Evolutionary conservation across 2,888 invertebrate genomes (phyloP).

Genomic region (Metellina segmentata): DNA sequence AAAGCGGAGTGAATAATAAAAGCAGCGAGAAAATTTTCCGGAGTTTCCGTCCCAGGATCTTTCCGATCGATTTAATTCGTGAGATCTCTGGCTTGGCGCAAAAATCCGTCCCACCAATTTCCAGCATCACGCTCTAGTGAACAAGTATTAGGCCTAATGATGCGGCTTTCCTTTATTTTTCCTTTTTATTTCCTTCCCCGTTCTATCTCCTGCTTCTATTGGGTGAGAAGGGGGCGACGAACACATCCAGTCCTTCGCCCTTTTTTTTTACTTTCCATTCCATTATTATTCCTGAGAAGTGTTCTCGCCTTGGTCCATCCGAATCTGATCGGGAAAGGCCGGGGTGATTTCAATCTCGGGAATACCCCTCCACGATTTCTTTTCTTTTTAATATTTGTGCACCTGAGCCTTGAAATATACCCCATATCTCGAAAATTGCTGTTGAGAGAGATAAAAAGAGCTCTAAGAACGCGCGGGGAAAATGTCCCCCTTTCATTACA

Average conservation of each 20-base stretch:
- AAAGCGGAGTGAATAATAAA: conserved; percentile 38
- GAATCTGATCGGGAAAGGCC: not conserved
- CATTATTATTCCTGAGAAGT: not conserved
- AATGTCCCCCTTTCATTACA: not conserved
- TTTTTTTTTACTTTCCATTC: not conserved
- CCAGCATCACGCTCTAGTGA: conserved; percentile 44
- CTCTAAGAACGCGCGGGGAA: not conserved
- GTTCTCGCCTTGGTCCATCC: not conserved
- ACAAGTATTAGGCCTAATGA: conserved; percentile 67
- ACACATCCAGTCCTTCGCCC: not conserved
- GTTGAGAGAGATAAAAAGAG: not conserved
- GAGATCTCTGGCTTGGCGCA: conserved; percentile 34
- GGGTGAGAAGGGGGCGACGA: not conserved
- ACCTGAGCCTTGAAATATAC: not conserved
- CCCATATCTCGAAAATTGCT: not conserved
- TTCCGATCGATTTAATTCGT: conserved; percentile 63
- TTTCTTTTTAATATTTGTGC: not conserved
- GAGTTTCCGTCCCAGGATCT: conserved; percentile 41
- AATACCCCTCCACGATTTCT: not conserved
- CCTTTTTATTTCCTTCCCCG: conserved; percentile 5
- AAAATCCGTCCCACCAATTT: conserved; percentile 65
- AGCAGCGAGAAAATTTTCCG: conserved; percentile 35
- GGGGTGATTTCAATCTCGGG: not conserved
- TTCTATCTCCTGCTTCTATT: not conserved
- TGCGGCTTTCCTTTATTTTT: conserved; percentile 57